These are phyloP conservation scores for Engraulis encrasicolus DNA, from an alignment of 2,113 vertebrate genomes.

Conservation along the genomic window DNA sequence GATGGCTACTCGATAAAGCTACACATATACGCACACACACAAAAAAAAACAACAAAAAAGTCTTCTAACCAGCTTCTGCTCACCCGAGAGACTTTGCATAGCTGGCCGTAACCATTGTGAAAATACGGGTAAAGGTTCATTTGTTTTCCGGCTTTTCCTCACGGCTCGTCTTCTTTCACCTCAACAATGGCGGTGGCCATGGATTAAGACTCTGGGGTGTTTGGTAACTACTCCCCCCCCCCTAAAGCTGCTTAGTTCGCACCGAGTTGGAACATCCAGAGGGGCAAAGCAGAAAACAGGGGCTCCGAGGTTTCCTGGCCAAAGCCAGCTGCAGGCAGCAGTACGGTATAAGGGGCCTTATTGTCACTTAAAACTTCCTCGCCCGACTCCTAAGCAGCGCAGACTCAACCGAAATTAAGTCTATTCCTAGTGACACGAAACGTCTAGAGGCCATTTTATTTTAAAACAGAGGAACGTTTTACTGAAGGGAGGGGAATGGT, in stretches of 20 bases:
- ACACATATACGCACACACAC: background rate
- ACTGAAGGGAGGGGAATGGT: no score
- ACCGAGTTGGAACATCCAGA: slow-evolving; percentile 27
- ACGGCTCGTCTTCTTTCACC: background rate
- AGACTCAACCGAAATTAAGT: background rate
- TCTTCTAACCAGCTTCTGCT: background rate
- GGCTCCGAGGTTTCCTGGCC: slow-evolving; percentile 14
- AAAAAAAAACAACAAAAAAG: background rate
- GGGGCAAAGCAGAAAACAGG: slow-evolving; percentile 30
- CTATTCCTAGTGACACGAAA: background rate
- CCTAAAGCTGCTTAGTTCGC: slow-evolving; percentile 24
- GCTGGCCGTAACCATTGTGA: no score
- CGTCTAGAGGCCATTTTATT: background rate
- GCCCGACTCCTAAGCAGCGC: background rate
- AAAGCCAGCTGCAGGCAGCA: background rate
- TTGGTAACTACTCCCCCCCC: slow-evolving; percentile 20
- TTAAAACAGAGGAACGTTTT: no score
- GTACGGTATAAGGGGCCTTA: background rate
- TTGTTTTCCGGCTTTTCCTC: slow-evolving; percentile 29
- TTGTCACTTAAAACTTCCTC: background rate
- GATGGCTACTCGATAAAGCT: background rate
- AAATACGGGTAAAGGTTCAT: background rate
- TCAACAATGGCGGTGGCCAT: slow-evolving; percentile 15
- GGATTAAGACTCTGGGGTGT: slow-evolving; percentile 39
- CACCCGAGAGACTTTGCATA: no score